These are phyloP conservation scores for Microhierax caerulescens DNA, from an alignment of 2,797 vertebrate species.

Conservation along the genomic window DNA sequence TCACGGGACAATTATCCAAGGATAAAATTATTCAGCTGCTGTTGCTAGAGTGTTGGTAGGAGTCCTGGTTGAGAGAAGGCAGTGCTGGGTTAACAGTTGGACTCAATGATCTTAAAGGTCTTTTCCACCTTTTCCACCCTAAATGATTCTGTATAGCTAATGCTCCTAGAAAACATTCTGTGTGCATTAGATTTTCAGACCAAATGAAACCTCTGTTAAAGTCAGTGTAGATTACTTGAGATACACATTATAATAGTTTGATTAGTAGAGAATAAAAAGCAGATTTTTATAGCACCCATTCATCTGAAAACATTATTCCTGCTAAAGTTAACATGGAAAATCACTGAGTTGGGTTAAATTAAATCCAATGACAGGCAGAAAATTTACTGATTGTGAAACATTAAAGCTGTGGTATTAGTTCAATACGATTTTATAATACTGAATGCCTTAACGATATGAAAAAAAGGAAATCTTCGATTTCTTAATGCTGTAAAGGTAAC, in stretches of 20 bases:
- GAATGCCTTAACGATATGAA: neutral
- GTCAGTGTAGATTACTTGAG: neutral
- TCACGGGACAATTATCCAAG: too few species aligned
- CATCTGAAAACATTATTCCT: neutral
- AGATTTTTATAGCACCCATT: neutral
- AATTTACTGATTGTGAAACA: slow-evolving; percentile 2
- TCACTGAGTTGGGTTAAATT: neutral
- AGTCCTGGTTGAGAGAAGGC: too few species aligned
- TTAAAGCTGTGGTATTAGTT: neutral
- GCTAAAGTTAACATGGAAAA: slow-evolving; percentile 32
- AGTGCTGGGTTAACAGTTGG: too few species aligned
- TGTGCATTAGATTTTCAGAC: neutral
- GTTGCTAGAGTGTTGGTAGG: too few species aligned
- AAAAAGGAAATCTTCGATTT: neutral
- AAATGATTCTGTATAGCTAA: neutral
- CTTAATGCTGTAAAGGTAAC: neutral
- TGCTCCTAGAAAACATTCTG: neutral
- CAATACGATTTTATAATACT: neutral
- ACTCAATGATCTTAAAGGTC: too few species aligned
- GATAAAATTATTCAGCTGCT: too few species aligned
- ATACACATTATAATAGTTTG: neutral
- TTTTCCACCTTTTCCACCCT: too few species aligned
- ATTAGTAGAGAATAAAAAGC: slow-evolving; percentile 34
- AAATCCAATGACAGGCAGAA: neutral
- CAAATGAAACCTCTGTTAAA: slow-evolving; percentile 23